Conservation (phyloP, 1,140 invertebrate genomes). For the Hylaeus anthracinus region DNA sequence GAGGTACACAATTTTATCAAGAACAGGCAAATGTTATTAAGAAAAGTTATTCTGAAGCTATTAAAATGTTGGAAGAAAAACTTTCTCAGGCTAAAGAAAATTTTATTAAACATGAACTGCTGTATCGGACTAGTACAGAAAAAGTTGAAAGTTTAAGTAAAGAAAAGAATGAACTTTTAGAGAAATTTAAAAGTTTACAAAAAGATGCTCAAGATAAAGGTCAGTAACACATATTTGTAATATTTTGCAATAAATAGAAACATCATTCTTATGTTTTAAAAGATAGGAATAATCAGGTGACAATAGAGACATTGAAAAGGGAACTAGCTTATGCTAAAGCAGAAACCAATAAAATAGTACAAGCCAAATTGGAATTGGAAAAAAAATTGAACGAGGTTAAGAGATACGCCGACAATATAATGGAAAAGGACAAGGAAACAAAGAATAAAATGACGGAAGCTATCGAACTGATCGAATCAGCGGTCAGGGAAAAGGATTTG, state of each 20-base stretch:
- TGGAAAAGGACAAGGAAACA: conserved; percentile 70
- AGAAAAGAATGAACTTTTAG: conserved; percentile 67
- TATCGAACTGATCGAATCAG: conserved; percentile 79
- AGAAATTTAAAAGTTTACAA: conserved; percentile 59
- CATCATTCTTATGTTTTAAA: conserved; percentile 58
- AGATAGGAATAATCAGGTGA: conserved; percentile 66
- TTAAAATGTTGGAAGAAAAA: conserved; percentile 76
- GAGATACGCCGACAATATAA: conserved; percentile 51
- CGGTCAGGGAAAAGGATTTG: conserved; percentile 79
- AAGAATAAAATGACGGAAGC: conserved; percentile 79
- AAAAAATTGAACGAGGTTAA: conserved; percentile 67
- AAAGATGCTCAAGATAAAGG: conserved; percentile 59
- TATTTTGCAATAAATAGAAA: conserved; percentile 5
- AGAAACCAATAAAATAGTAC: conserved; percentile 63
- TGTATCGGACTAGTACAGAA: conserved; percentile 69
- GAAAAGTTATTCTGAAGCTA: conserved; percentile 77
- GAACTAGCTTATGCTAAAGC: conserved; percentile 63
- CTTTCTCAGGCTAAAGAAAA: conserved; percentile 73
- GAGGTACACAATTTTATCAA: conserved; percentile 68
- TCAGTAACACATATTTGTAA: conserved; percentile 36
- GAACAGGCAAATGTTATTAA: conserved; percentile 73
- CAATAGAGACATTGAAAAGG: conserved; percentile 62
- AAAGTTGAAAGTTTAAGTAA: conserved; percentile 67
- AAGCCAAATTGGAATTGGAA: conserved; percentile 66
- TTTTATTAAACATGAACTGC: conserved; percentile 72